phyloP scores from a whole-genome alignment of 92 coral and sea anemone genomes.

The Heteractis magnifica region DNA sequence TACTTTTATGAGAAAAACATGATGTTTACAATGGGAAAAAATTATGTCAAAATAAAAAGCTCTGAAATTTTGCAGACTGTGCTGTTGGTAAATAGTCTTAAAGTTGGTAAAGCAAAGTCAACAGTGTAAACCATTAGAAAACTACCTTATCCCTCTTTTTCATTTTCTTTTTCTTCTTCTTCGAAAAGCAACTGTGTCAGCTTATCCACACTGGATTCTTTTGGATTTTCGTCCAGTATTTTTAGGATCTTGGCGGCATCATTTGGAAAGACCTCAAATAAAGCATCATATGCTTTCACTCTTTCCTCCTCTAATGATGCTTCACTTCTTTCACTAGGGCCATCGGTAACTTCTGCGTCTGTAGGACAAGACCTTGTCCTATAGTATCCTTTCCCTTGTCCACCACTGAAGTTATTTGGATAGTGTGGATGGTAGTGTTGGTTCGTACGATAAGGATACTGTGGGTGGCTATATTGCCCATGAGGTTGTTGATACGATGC shows the following conservation, averaged over 20 bases:
- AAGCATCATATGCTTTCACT: slow-evolving; percentile 67
- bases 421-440: slow-evolving; percentile 30
- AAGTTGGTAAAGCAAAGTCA: too few species aligned
- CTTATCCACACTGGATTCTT: slow-evolving; percentile 47
- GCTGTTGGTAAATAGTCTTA: background rate
- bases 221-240: slow-evolving; percentile 66
- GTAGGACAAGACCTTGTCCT: slow-evolving; percentile 86
- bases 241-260: slow-evolving; percentile 67
- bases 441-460: slow-evolving; percentile 37
- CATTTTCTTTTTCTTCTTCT: slow-evolving; percentile 16
- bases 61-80: too few species aligned
- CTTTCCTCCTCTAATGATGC: slow-evolving; percentile 47
- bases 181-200: slow-evolving; percentile 59
- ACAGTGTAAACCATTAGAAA: background rate
- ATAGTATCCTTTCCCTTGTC: slow-evolving; percentile 68
- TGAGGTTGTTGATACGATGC: slow-evolving; percentile 39
- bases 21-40: too few species aligned
- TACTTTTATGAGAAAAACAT: too few species aligned
- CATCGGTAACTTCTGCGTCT: slow-evolving; percentile 64
- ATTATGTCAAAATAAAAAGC: too few species aligned
- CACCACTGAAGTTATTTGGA: slow-evolving; percentile 50
- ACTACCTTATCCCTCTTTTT: background rate
- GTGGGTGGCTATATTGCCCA: slow-evolving; percentile 33
- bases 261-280: slow-evolving; percentile 72
- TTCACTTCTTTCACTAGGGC: slow-evolving; percentile 22